Evolutionary conservation across 2,113 vertebrate genomes (phyloP), one percentile per base, ranked within the genome.

Genomic region (Vidua macroura): DNA sequence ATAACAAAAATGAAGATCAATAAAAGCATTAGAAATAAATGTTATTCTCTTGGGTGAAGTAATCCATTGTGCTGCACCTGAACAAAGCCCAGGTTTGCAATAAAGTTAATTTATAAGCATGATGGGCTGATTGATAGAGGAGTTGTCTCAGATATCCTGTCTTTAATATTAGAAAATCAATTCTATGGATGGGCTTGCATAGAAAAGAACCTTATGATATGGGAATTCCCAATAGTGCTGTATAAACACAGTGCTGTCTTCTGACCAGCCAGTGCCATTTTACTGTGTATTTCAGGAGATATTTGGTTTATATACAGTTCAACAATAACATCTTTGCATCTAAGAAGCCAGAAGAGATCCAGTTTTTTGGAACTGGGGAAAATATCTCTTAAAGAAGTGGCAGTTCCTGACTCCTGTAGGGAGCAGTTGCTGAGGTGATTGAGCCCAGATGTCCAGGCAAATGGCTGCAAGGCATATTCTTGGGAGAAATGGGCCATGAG

Each of bases 11-110:
- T 68, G 15, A 69, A 89, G 74, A 96, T 98, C 96, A 86, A 97
- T 97, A 95, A 90, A 94, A 95, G 63, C 74, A 83, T 92, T 91
- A 94, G 90, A 92, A 97, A 97, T 93, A 95, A 97, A 95, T 72
- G 70, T 90, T 55, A 78, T 43, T 96, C 78, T 51, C 88, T 56
- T 83, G 80, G 75, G 89, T 69, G 55, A 92, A 75, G 56, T 39
- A 80, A 93, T 90, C 49, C 30, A 43, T 93, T 94, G 79, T 86
- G 35, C 72, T 96, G 91, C 75, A 72, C 67, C 86, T 49, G 93
- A 86, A 49, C 86, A 91, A 86, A 97, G 53, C 76, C 51, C 83
- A 84, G 62, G 55, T 93, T 96, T 97, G 88, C 85, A 95, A 44
- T 96, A 69, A 53, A 84, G 89, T 69, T 93, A 74, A 30, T 88